These are phyloP conservation scores for Eulemur rufifrons DNA, from an alignment of 2,113 vertebrate genomes.

Conservation along the genomic window DNA sequence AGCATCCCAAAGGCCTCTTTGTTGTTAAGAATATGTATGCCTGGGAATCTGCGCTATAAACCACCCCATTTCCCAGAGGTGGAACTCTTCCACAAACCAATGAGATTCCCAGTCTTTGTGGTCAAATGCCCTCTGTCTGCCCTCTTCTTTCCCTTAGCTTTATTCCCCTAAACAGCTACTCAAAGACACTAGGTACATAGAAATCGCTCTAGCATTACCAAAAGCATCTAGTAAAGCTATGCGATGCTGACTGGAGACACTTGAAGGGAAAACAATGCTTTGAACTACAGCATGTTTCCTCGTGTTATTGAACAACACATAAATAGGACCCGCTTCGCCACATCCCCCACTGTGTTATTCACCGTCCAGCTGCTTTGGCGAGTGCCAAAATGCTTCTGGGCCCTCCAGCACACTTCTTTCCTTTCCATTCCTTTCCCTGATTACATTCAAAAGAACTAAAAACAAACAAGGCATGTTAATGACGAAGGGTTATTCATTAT, in stretches of 20 bases:
- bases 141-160: slow-evolving; percentile 44
- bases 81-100: slow-evolving; percentile 50
- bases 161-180: slow-evolving; percentile 50
- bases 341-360: slow-evolving; percentile 62
- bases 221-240: slow-evolving; percentile 41
- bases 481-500: slow-evolving; percentile 78
- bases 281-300: slow-evolving; percentile 71
- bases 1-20: not conserved
- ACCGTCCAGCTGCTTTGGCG: slow-evolving; percentile 56
- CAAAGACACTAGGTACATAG: slow-evolving; percentile 42
- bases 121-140: slow-evolving; percentile 57
- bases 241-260: slow-evolving; percentile 60
- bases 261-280: slow-evolving; percentile 73
- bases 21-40: slow-evolving; percentile 8
- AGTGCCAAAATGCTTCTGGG: slow-evolving; percentile 75
- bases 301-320: slow-evolving; percentile 61
- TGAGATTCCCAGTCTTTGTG: slow-evolving; percentile 51
- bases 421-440: slow-evolving; percentile 82
- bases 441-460: slow-evolving; percentile 83
- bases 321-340: slow-evolving; percentile 70
- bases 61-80: slow-evolving; percentile 63
- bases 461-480: slow-evolving; percentile 84
- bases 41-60: slow-evolving; percentile 59
- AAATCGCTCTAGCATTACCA: slow-evolving; percentile 36
- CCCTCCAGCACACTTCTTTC: slow-evolving; percentile 74